A percentile compares a stretch with the other conserved stretches of the same genome.
These are phyloP conservation scores for Parotia lawesii DNA, from an alignment of 2,113 vertebrate species.

Conservation along the genomic window DNA sequence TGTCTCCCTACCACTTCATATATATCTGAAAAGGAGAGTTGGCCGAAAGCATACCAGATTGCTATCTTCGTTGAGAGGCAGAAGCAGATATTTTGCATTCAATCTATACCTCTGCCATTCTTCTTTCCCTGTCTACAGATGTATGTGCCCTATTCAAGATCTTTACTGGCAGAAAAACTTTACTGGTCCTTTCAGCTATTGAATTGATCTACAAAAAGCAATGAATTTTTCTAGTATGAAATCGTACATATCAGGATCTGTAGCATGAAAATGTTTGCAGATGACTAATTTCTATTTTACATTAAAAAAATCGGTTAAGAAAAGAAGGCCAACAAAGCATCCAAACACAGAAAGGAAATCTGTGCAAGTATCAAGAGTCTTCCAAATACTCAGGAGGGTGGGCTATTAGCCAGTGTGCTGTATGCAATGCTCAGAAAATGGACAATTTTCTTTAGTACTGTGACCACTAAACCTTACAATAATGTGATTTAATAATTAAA, in stretches of 20 bases:
- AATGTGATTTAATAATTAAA: neutral
- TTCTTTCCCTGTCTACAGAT: neutral
- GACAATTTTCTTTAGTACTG: neutral
- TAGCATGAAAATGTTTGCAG: neutral
- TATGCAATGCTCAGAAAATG: neutral
- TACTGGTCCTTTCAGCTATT: neutral
- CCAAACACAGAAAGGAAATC: neutral
- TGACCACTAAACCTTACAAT: neutral
- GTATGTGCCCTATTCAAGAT: neutral
- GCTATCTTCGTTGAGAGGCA: neutral
- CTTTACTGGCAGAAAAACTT: neutral
- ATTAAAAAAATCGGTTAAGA: neutral
- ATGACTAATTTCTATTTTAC: neutral
- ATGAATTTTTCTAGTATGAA: neutral
- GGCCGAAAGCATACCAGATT: neutral
- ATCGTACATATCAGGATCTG: neutral
- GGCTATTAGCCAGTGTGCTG: neutral
- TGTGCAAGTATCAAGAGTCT: neutral
- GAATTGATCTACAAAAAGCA: neutral
- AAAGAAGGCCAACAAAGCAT: neutral
- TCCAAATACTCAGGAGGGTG: neutral
- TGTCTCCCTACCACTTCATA: neutral
- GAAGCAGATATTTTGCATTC: neutral
- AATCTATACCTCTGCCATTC: neutral
- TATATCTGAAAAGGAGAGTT: neutral